A percentile compares a stretch with the other conserved stretches of the same genome.
Evolutionary conservation across 2,888 invertebrate species (phyloP).

Genomic region (Athalia rosae): DNA sequence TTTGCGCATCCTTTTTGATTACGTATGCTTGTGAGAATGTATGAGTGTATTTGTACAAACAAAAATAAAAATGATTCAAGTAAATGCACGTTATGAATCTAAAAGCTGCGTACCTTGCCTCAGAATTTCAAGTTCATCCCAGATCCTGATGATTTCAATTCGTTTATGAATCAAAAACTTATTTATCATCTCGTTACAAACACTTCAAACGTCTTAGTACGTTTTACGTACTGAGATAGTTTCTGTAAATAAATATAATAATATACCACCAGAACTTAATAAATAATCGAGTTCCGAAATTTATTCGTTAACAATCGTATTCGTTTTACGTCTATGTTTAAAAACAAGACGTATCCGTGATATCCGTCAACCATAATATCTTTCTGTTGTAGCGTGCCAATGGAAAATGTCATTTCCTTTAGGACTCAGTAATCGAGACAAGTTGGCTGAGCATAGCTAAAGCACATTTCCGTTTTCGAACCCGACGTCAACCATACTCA

Average conservation of each 20-base stretch:
- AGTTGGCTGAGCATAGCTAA: conserved; percentile 53
- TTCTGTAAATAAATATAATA: background rate
- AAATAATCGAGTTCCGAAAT: background rate
- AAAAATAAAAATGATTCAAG: conserved; percentile 33
- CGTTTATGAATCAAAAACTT: too few relatives aligned
- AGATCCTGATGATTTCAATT: too few relatives aligned
- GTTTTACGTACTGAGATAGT: background rate
- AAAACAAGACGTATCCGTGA: conserved; percentile 22
- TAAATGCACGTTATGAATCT: background rate
- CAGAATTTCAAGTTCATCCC: too few relatives aligned
- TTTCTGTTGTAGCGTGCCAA: conserved; percentile 43
- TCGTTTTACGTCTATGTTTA: conserved; percentile 12
- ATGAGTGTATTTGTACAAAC: conserved; percentile 43
- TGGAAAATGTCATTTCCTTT: conserved; percentile 27
- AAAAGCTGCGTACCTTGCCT: background rate
- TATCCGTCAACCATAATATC: conserved; percentile 44
- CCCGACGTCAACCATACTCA: conserved; percentile 67
- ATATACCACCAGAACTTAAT: background rate
- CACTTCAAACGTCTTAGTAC: background rate
- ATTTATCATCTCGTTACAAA: too few relatives aligned
- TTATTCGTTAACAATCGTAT: conserved; percentile 1
- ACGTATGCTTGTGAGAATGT: conserved; percentile 39
- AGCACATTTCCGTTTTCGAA: conserved; percentile 68
- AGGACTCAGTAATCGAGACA: conserved; percentile 28
- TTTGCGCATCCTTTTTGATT: background rate